Evolutionary conservation across 2,888 invertebrate species (phyloP), one percentile per base, ranked within the genome.

Genomic region (Crioceris asparagi): DNA sequence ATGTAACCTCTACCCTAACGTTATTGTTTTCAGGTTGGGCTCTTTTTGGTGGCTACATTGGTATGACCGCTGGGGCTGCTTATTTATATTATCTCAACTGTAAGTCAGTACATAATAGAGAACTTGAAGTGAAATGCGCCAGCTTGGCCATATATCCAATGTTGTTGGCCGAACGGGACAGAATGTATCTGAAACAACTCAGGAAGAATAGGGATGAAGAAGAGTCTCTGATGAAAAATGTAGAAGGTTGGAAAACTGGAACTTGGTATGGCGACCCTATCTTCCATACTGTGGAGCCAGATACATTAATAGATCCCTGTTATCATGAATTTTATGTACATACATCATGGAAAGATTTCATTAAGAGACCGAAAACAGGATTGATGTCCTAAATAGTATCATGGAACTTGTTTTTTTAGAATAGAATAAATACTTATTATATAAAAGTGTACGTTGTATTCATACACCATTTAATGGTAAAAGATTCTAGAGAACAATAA

Each of bases 221-320:
- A 64, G 71, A 71, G 2, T 77, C 84, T 38, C 68, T 94, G 19
- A 96, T 96, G 94, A 77, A 78, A 47, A 77, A 92, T 62, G 86
- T 90, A 10, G 82, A 84, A 39, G 84, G 83, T 48, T 94, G 94
- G 94, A 78, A 83, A 69, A 79, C 83, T 4, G 96, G 94, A 31
- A 93, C 86, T 2, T 84, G 77, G 64, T 88, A 80, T 49, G 90
- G 90, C 4, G 83, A 87, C 59, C 83, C 80, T 16, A 66, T 93
- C 8, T 94, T 72, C 69, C 77, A 81, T 53, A 79, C 79, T 1
- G 46, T 76, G 23, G 73, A 76, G 1, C 64, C 73, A 35, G 79
- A 82, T 49, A 68, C 70, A 2, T 71, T 80, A 16, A 60, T 80
- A 2, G 69, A 74, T 23, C 83, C 84, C 1, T 65, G 62, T 33